Evolutionary conservation across 2,797 vertebrate genomes (phyloP), one percentile per base, ranked within the genome.

Genomic region (Danio jaintianensis): DNA sequence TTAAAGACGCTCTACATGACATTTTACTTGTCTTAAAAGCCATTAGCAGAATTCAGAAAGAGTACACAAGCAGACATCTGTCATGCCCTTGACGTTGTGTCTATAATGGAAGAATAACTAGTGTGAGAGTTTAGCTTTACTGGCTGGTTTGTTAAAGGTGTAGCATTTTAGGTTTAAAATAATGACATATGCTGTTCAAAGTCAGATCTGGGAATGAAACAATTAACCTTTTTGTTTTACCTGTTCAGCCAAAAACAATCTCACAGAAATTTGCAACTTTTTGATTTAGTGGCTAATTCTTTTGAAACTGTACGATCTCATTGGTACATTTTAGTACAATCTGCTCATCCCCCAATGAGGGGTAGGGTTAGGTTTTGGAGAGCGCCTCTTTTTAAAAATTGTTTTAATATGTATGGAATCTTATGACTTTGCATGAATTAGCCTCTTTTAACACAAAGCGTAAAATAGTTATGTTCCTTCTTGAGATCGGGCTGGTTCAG

Each of bases 1-100:
- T 87, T 43, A 64, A 83, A 74, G 76, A 52, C 67, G 59, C 56
- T 90, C 88, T 82, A 86, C 85, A 85, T 81, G 76, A 56, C 75
- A 56, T 55, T 50, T 83, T 89, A 86, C 88, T 83, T 84, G 83
- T 83, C 67, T 78, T 77, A 53, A 79, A 18, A 16, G 71, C 84
- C 66, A 75, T 88, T 85, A 87, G 66, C 36, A 67, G 79, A 71
- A 72, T 69, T 87, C 71, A 68, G 75, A 29, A 40, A 53, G n/a
- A 79, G 43, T 52, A 73, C 68, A 73, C 67, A 81, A 69, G 86
- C 73, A 79, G 85, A 72, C 75, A 79, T 81, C 42, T 69, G 43
- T 71, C 59, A 10, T 40, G 45, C 55, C 55, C 58, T 79, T 69
- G 70, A 78, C 63, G 29, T 55, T 20, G 0, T n/a, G 36, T 22